Base-by-base conservation (phyloP, 2,888 invertebrate genomes). In the Sminthurides aquaticus region DNA sequence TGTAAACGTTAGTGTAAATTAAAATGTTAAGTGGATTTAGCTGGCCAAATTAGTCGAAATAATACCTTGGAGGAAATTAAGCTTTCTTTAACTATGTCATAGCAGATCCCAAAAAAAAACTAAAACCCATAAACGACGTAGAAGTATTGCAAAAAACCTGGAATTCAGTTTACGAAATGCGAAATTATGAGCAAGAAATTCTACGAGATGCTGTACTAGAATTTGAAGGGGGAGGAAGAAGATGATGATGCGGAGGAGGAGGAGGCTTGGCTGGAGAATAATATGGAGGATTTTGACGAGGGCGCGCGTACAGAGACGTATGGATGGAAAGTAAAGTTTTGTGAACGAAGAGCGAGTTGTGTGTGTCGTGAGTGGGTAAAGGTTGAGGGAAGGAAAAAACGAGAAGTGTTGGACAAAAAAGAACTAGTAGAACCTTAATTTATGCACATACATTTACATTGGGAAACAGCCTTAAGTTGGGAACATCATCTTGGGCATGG, bases 371-470 rank as follows among this genome's bases (percentile, higher is more conserved):
- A 27, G 20, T 57, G 43, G 59, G 34, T 18, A 24, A 59, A 34
- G 24, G 48, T 27, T n/a, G 28, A 54, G 43, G 59, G 54, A 64
- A 52, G 28, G 54, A 25, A 63, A 62, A 54, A 11, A 48, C 22
- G 55, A 57, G 48, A 56, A 60, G 48, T 26, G 48, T 49, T 52
- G 57, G 52, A 64, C 55, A 64, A 59, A 58, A 64, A 59, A 64
- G 64, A 54, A 56, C 48, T 62, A 64, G 59, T 54, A 59, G 52
- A 59, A n/a, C 71, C 69, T 66, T 71, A 73, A 73, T 73, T 73
- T 73, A 73, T 73, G 73, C 71, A 71, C 73, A 73, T 73, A 73
- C 68, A 73, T 73, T 73, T 73, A 70, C 71, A 73, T 73, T 57
- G 57, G 49, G 29, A 43, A 62, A 55, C 56, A 48, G 26, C 56